Conservation (phyloP, 2,113 vertebrate species). For the Microtus ochrogaster region DNA sequence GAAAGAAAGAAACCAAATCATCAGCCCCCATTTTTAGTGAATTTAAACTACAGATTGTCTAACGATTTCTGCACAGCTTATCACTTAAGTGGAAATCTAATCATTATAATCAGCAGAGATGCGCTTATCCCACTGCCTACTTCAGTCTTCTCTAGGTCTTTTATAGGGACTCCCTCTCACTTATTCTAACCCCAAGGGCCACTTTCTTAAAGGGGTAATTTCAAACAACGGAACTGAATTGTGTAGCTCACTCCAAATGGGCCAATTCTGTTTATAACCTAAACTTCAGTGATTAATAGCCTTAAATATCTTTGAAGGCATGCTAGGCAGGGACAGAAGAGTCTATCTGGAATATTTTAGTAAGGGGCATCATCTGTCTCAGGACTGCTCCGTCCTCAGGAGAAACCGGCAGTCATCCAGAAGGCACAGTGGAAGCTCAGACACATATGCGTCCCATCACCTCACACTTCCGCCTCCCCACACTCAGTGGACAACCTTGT, state of each 20-base stretch:
- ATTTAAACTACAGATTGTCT: neutral
- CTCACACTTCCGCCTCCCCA: neutral
- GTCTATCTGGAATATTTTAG: neutral
- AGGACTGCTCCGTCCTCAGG: neutral
- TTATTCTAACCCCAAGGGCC: conserved; percentile 17
- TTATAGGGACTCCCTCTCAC: neutral
- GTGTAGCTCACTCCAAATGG: neutral
- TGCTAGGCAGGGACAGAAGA: neutral
- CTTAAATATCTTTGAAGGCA: neutral
- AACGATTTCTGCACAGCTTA: neutral
- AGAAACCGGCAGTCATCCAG: neutral
- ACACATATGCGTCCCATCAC: neutral
- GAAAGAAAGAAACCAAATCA: conserved; percentile 1
- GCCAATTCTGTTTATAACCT: neutral
- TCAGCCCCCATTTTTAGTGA: neutral
- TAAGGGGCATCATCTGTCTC: neutral
- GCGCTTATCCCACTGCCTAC: neutral
- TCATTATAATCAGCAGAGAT: neutral
- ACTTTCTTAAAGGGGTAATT: neutral
- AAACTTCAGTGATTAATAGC: neutral
- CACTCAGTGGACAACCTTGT: neutral
- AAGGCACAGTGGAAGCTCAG: neutral
- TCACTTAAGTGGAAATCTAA: conserved; percentile 10
- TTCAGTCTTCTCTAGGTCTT: neutral
- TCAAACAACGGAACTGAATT: neutral